Evolutionary conservation across 2,888 invertebrate genomes (phyloP).

Genomic region (Caenorhabditis sp.): DNA sequence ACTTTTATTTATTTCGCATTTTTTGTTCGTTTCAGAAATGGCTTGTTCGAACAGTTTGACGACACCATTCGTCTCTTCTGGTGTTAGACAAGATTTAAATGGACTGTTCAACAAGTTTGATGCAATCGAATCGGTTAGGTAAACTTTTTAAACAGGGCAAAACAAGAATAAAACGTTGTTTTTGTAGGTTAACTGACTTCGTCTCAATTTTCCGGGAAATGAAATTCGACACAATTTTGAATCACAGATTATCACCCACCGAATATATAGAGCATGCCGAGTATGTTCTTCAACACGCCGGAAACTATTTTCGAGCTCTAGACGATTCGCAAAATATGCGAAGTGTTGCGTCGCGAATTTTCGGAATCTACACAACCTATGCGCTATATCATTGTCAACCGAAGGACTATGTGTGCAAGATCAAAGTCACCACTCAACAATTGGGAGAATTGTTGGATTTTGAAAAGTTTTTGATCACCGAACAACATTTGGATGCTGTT

Average conservation of each 20-base stretch:
- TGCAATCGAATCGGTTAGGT: conserved; percentile 15
- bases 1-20: not conserved
- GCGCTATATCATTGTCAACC: conserved; percentile 48
- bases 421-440: conserved; percentile 30
- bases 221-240: conserved; percentile 35
- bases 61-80: conserved; percentile 22
- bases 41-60: not conserved
- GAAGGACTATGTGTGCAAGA: conserved; percentile 42
- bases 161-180: not conserved
- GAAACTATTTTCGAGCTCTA: conserved; percentile 29
- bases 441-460: conserved; percentile 25
- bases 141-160: not conserved
- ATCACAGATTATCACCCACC: conserved; percentile 36
- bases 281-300: conserved; percentile 38
- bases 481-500: conserved; percentile 24
- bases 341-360: conserved; percentile 35
- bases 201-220: conserved; percentile 31
- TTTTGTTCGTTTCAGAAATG: conserved; percentile 2
- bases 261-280: conserved; percentile 55
- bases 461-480: conserved; percentile 8
- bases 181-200: conserved; percentile 39
- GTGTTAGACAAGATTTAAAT: conserved; percentile 34
- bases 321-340: conserved; percentile 13
- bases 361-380: conserved; percentile 50
- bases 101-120: conserved; percentile 27